Percentiles rank a stretch among this genome's conserved stretches.
Evolutionary conservation across 2,113 vertebrate genomes (phyloP).

Genomic region (Eulemur rufifrons): DNA sequence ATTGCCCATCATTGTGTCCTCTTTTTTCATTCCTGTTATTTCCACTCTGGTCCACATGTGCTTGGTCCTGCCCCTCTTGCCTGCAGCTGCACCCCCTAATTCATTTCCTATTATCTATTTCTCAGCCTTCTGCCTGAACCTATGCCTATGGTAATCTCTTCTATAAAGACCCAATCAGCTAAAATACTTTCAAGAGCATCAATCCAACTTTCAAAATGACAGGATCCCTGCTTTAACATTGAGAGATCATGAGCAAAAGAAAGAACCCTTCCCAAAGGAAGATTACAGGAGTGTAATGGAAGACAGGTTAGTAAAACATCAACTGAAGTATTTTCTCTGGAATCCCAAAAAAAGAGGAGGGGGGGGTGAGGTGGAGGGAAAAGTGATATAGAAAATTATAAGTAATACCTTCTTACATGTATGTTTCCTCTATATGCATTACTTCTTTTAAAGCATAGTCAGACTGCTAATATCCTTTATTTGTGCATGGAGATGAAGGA

Average conservation of each 20-base stretch:
- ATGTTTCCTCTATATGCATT: not conserved
- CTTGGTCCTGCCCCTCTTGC: not conserved
- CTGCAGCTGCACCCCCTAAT: not conserved
- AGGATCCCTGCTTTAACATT: not conserved
- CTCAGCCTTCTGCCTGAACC: not conserved
- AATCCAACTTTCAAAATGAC: not conserved
- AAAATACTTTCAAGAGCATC: not conserved
- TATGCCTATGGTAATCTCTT: not conserved
- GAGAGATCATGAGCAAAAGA: constrained; percentile 36
- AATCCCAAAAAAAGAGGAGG: not conserved
- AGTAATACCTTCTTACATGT: not conserved
- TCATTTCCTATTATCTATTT: not conserved
- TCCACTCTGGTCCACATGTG: not conserved
- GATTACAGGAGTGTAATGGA: not conserved
- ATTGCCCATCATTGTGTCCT: not conserved
- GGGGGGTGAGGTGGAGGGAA: not conserved
- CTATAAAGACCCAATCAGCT: not conserved
- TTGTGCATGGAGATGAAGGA: not conserved
- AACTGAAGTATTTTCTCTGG: not conserved
- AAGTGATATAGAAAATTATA: not conserved
- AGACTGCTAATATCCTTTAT: not conserved
- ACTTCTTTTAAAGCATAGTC: not conserved
- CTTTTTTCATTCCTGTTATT: not conserved
- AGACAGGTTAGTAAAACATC: not conserved
- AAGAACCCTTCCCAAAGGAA: not conserved